These are phyloP conservation scores for Lepidocolaptes lacrymiger DNA, from an alignment of 2,797 vertebrate genomes.

Conservation along the genomic window DNA sequence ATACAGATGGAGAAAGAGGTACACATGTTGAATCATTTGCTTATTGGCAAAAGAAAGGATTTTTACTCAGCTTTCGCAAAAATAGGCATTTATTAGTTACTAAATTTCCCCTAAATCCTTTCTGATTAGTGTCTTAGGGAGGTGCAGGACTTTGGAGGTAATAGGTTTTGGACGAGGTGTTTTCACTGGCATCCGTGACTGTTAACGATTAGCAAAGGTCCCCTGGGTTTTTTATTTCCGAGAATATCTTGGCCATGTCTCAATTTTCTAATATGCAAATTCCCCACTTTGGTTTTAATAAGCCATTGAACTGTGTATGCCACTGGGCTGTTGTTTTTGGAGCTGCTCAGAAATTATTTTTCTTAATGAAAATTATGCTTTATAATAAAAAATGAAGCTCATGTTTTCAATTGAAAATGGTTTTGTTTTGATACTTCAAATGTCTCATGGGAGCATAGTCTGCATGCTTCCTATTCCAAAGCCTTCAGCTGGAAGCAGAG, in stretches of 20 bases:
- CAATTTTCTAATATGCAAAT: slow-evolving; percentile 38
- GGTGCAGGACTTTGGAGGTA: not conserved
- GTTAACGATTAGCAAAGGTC: slow-evolving; percentile 34
- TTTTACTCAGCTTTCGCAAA: slow-evolving; percentile 9
- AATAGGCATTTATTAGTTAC: not conserved
- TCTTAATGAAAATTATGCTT: slow-evolving; percentile 53
- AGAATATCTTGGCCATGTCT: slow-evolving; percentile 42
- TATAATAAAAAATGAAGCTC: slow-evolving; percentile 45
- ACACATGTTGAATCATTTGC: not conserved
- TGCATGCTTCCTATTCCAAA: slow-evolving; percentile 26
- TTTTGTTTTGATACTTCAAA: slow-evolving; percentile 60
- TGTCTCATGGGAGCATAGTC: slow-evolving; percentile 28
- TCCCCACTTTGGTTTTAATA: slow-evolving; percentile 42
- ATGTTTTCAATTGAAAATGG: slow-evolving; percentile 46
- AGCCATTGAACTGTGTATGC: slow-evolving; percentile 60
- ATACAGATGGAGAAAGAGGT: not conserved
- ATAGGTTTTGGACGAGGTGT: slow-evolving; percentile 11
- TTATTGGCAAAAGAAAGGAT: slow-evolving; percentile 3
- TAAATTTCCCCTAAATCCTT: slow-evolving; percentile 12
- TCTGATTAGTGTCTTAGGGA: not conserved
- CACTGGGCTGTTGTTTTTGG: slow-evolving; percentile 53
- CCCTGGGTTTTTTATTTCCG: slow-evolving; percentile 38
- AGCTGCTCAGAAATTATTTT: slow-evolving; percentile 47
- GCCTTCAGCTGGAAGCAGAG: not conserved
- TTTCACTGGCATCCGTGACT: not conserved